These are phyloP conservation scores for Lochmaea capreae DNA, from an alignment of 2,888 invertebrate species.

Conservation along the genomic window DNA sequence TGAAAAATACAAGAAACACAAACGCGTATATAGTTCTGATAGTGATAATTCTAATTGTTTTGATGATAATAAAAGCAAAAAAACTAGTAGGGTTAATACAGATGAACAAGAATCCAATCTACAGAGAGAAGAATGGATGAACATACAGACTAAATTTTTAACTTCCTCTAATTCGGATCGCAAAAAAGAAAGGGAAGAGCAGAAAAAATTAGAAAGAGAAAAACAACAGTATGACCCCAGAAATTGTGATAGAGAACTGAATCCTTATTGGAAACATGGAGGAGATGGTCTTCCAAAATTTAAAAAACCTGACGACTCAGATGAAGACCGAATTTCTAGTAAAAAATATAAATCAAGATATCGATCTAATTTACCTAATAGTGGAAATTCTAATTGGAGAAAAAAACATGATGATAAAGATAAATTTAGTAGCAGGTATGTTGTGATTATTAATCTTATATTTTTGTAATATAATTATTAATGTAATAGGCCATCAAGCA, in stretches of 20 bases:
- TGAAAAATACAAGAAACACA: constrained; percentile 16
- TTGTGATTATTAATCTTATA: not conserved
- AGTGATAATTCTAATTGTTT: constrained; percentile 5
- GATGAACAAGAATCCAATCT: constrained; percentile 4
- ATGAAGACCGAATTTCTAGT: constrained; percentile 27
- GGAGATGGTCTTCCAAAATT: constrained; percentile 83
- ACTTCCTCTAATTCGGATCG: constrained; percentile 64
- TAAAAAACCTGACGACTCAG: constrained; percentile 66
- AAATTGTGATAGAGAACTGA: constrained; percentile 81
- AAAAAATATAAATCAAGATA: constrained; percentile 15
- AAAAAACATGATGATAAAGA: constrained; percentile 25
- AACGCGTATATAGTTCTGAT: constrained; percentile 10
- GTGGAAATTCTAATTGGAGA: constrained; percentile 42
- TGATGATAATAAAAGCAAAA: constrained; percentile 3
- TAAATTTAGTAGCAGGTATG: not conserved
- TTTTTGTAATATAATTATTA: too few relatives aligned
- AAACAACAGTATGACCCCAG: constrained; percentile 76
- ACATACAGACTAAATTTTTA: constrained; percentile 68
- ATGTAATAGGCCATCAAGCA: not conserved
- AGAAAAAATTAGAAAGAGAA: constrained; percentile 69
- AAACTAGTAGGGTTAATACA: not conserved
- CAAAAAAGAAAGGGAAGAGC: constrained; percentile 65
- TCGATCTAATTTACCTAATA: constrained; percentile 9
- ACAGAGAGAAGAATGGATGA: constrained; percentile 83
- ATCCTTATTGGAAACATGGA: constrained; percentile 93